A percentile compares a stretch with the other conserved stretches of the same genome.
These are phyloP conservation scores for Luperina testacea DNA, from an alignment of 2,888 invertebrate genomes.

Conservation along the genomic window DNA sequence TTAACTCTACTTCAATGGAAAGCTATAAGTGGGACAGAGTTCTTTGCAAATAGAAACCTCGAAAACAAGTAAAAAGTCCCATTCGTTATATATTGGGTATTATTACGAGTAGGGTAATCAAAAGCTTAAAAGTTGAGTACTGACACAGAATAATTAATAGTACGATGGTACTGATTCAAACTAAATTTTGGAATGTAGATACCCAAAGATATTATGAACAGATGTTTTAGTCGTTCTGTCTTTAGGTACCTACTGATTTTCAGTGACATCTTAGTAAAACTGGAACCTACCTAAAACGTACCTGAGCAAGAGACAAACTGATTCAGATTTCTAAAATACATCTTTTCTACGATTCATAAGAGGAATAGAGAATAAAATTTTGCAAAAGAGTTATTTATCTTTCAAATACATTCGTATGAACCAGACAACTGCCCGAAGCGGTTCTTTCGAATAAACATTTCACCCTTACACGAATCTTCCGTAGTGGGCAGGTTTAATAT, in stretches of 20 bases:
- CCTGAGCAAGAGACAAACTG: neutral
- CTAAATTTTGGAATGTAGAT: neutral
- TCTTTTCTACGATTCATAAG: slow-evolving; percentile 21
- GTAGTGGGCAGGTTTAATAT: slow-evolving; percentile 33
- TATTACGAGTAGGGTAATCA: neutral
- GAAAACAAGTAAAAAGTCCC: neutral
- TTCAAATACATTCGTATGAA: slow-evolving; percentile 54
- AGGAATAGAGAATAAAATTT: slow-evolving; percentile 36
- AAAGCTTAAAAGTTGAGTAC: slow-evolving; percentile 11
- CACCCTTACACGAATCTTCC: slow-evolving; percentile 23
- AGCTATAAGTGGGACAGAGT: neutral
- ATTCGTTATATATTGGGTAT: slow-evolving; percentile 2
- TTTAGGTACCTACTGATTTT: neutral
- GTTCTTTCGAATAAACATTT: slow-evolving; percentile 57
- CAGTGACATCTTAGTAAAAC: slow-evolving; percentile 3
- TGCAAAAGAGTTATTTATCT: slow-evolving; percentile 59
- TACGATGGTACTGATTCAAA: slow-evolving; percentile 1
- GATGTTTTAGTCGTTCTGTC: neutral
- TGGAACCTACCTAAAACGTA: neutral
- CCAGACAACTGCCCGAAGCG: slow-evolving; percentile 50
- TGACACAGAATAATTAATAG: no score
- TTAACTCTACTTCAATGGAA: neutral
- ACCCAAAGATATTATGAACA: neutral
- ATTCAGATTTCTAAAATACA: slow-evolving; percentile 33
- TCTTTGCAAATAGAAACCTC: neutral